Conservation (phyloP, 2,797 vertebrate genomes). For the Pangasius mekongensis region DNA sequence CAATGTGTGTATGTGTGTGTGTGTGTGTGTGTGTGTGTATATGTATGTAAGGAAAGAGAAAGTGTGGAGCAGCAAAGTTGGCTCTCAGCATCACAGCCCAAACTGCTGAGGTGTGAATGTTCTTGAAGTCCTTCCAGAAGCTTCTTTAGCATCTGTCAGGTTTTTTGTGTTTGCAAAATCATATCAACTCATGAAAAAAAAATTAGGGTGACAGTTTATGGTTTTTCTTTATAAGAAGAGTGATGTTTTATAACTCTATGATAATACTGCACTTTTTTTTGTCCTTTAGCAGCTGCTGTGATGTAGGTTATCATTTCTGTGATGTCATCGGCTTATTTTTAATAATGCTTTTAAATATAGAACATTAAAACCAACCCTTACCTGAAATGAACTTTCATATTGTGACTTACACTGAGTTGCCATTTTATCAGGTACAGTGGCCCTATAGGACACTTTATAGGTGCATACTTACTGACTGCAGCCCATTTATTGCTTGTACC, state of each 20-base stretch:
- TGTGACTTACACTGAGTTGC: not conserved
- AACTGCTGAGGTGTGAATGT: slow-evolving; percentile 68
- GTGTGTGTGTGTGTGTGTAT: slow-evolving; percentile 37
- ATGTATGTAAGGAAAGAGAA: slow-evolving; percentile 29
- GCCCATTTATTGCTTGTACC: not conserved
- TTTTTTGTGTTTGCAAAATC: not conserved
- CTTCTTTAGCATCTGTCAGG: slow-evolving; percentile 40
- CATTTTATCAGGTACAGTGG: not conserved
- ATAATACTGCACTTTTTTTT: not conserved
- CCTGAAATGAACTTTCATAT: not conserved
- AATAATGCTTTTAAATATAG: not conserved
- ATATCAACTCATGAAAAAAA: not conserved
- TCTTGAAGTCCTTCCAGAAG: slow-evolving; percentile 62
- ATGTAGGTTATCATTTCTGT: not conserved
- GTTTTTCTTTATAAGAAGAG: not conserved
- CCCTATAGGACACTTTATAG: not conserved
- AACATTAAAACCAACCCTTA: not conserved
- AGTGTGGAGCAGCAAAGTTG: slow-evolving; percentile 47
- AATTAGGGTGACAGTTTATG: not conserved
- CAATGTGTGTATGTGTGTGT: slow-evolving; percentile 40
- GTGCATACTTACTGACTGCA: not conserved
- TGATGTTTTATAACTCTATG: not conserved
- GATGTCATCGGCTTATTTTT: not conserved
- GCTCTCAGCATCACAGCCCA: slow-evolving; percentile 57
- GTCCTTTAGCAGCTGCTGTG: not conserved